Evolutionary conservation across 1,140 invertebrate species (phyloP).

Genomic region (Glossosoma conforme): DNA sequence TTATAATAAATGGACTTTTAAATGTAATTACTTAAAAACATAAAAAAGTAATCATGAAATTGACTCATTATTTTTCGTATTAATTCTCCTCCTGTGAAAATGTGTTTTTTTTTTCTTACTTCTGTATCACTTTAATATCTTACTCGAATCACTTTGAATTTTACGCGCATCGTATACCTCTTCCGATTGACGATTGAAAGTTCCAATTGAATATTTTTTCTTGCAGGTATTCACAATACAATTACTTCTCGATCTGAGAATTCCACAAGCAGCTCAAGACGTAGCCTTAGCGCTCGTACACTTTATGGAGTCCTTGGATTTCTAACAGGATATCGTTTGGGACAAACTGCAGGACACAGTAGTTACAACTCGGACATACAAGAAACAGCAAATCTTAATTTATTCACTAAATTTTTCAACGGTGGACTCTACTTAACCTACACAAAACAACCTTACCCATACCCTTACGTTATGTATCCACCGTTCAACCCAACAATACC

Average conservation of each 20-base stretch:
- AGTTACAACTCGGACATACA: slow-evolving; percentile 11
- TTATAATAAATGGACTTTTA: too few relatives aligned
- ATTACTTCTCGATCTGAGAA: not conserved
- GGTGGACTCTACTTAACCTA: slow-evolving; percentile 16
- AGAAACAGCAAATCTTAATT: slow-evolving; percentile 15
- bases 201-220: too few relatives aligned
- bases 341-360: slow-evolving; percentile 13
- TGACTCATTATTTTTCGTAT: too few relatives aligned
- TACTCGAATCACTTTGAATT: too few relatives aligned
- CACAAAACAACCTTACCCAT: slow-evolving; percentile 16
- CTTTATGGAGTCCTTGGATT: slow-evolving; percentile 24
- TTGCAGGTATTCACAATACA: not conserved
- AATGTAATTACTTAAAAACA: too few relatives aligned
- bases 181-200: too few relatives aligned
- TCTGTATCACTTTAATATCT: too few relatives aligned
- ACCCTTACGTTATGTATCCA: slow-evolving; percentile 1
- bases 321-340: slow-evolving; percentile 24
- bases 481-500: not conserved
- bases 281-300: slow-evolving; percentile 1
- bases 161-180: too few relatives aligned
- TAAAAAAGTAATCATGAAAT: too few relatives aligned
- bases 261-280: not conserved
- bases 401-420: slow-evolving; percentile 24
- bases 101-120: too few relatives aligned
- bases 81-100: too few relatives aligned